Conservation (phyloP, 2,888 invertebrate genomes). For the Lepidocyrtoides sp. region DNA sequence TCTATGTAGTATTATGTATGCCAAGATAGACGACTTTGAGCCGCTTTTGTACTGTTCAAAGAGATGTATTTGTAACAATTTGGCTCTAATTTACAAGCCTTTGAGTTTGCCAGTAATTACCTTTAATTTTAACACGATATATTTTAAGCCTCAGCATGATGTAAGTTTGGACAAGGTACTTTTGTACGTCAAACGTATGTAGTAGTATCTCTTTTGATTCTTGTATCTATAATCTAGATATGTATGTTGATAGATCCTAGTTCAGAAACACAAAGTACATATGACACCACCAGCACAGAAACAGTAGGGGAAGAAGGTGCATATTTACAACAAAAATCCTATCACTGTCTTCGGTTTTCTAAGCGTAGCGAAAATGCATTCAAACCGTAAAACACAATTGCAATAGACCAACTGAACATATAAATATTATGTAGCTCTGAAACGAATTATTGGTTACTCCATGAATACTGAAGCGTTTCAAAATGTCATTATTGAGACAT, state of each 20-base stretch:
- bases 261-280: too few relatives aligned
- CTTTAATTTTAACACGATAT: neutral
- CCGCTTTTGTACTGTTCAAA: neutral
- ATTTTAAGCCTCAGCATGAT: too few relatives aligned
- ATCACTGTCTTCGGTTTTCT: neutral
- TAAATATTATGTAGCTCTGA: neutral
- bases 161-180: too few relatives aligned
- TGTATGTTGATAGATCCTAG: too few relatives aligned
- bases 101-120: neutral
- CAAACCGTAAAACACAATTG: neutral
- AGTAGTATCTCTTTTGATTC: too few relatives aligned
- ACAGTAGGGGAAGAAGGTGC: too few relatives aligned
- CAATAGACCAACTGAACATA: neutral
- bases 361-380: neutral
- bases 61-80: neutral
- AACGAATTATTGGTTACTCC: neutral
- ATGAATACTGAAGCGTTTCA: slow-evolving; percentile 63
- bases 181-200: too few relatives aligned
- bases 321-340: neutral
- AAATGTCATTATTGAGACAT: slow-evolving; percentile 64
- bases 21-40: too few relatives aligned
- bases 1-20: too few relatives aligned
- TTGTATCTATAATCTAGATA: too few relatives aligned
- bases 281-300: too few relatives aligned
- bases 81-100: neutral